Evolutionary conservation across 1,140 invertebrate genomes (phyloP).

Genomic region (Drosophila kohkoa): DNA sequence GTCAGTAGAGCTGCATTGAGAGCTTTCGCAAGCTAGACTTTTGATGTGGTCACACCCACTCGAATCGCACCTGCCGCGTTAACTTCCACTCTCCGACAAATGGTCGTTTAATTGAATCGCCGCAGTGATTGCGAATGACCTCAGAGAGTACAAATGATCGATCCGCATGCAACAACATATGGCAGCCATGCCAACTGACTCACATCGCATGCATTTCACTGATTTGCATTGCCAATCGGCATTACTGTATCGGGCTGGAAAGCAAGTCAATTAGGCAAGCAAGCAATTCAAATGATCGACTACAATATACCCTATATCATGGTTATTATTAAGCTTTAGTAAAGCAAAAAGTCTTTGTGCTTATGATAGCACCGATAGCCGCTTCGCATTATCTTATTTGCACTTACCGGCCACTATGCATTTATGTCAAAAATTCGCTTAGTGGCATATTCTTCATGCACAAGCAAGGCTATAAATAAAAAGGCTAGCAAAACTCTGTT

Average conservation of each 20-base stretch:
- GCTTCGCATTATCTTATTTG: background rate
- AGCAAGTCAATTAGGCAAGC: slow-evolving; percentile 34
- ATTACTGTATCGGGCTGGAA: slow-evolving; percentile 23
- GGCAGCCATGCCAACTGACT: slow-evolving; percentile 42
- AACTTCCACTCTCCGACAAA: slow-evolving; percentile 10
- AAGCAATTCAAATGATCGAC: background rate
- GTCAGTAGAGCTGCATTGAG: slow-evolving; percentile 28
- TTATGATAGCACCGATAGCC: too few relatives aligned
- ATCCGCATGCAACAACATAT: slow-evolving; percentile 37
- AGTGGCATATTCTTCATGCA: too few relatives aligned
- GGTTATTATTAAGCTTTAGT: too few relatives aligned
- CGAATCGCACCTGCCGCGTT: slow-evolving; percentile 24
- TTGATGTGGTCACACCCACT: slow-evolving; percentile 27
- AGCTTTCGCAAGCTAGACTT: slow-evolving; percentile 18
- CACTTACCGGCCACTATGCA: too few relatives aligned
- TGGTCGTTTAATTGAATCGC: slow-evolving; percentile 40
- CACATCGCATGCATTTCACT: slow-evolving; percentile 51
- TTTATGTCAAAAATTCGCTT: too few relatives aligned
- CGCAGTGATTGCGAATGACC: slow-evolving; percentile 34
- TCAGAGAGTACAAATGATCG: slow-evolving; percentile 48
- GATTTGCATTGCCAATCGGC: slow-evolving; percentile 48
- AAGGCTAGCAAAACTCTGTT: too few relatives aligned
- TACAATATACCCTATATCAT: background rate
- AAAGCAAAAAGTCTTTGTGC: too few relatives aligned
- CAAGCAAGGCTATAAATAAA: too few relatives aligned